phyloP scores from a whole-genome alignment of 2,888 invertebrate genomes.

The Ashinkailepas kermadecensis region DNA sequence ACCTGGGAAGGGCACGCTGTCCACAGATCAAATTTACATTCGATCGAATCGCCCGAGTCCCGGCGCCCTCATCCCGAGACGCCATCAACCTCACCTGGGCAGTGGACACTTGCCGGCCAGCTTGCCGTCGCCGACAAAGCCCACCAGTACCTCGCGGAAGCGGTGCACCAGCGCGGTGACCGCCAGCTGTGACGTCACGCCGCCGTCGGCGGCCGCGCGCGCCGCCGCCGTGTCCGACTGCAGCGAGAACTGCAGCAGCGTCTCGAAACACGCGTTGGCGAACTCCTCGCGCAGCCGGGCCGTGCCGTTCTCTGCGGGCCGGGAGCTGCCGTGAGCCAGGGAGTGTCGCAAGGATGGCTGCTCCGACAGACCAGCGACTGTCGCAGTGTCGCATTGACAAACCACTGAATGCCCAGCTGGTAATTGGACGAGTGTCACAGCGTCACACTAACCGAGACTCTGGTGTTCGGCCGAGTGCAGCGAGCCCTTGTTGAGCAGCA shows the following conservation, averaged over 20 bases:
- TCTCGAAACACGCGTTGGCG: slow-evolving; percentile 93
- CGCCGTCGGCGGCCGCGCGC: slow-evolving; percentile 36
- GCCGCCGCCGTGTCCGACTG: slow-evolving; percentile 20
- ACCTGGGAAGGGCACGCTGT: too few relatives aligned
- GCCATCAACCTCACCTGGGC: slow-evolving; percentile 54
- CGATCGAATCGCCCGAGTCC: neutral
- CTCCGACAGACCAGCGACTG: too few relatives aligned
- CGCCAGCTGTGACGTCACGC: slow-evolving; percentile 56
- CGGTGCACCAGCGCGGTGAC: slow-evolving; percentile 85
- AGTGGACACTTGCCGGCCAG: slow-evolving; percentile 76
- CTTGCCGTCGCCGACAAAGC: slow-evolving; percentile 75
- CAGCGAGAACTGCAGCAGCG: slow-evolving; percentile 84
- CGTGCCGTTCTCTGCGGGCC: slow-evolving; percentile 58
- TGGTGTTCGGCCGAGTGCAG: slow-evolving; percentile 56
- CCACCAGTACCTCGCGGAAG: slow-evolving; percentile 84
- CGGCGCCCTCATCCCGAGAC: too few relatives aligned
- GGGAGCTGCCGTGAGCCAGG: too few relatives aligned
- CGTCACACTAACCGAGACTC: neutral
- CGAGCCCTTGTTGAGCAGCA: slow-evolving; percentile 74
- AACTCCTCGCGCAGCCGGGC: slow-evolving; percentile 86
- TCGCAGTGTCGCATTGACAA: too few relatives aligned
- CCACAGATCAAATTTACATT: too few relatives aligned
- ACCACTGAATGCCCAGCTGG: too few relatives aligned
- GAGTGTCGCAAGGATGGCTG: too few relatives aligned
- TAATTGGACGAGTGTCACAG: too few relatives aligned